Conservation (phyloP, 1,140 invertebrate genomes). For the Whitmania pigra region DNA sequence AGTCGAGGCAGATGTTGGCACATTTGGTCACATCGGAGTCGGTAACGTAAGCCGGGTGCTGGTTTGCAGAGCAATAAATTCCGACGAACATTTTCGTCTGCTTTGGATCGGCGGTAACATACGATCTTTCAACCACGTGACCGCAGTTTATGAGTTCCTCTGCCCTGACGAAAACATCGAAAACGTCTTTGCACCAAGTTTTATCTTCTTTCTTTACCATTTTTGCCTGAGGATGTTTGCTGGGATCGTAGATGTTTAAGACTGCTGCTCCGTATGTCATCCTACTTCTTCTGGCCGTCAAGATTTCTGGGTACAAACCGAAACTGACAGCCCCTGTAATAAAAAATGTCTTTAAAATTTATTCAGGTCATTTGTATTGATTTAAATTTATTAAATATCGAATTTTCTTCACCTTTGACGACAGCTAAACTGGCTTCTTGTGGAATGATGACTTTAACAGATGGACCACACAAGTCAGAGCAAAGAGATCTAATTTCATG, state of each 20-base stretch:
- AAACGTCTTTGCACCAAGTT: constrained; percentile 51
- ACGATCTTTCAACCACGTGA: constrained; percentile 46
- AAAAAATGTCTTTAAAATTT: neutral
- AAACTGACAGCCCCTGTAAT: constrained; percentile 48
- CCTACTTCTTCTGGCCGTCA: constrained; percentile 45
- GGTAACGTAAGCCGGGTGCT: constrained; percentile 46
- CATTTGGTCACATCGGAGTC: constrained; percentile 47
- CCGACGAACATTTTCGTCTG: constrained; percentile 47
- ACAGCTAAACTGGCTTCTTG: constrained; percentile 37
- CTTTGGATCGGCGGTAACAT: constrained; percentile 46
- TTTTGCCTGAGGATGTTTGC: constrained; percentile 46
- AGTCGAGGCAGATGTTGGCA: constrained; percentile 46
- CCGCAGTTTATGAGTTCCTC: constrained; percentile 46
- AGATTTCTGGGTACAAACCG: constrained; percentile 48
- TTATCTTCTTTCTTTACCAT: constrained; percentile 43
- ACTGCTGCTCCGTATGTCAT: constrained; percentile 52
- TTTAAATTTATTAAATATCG: neutral
- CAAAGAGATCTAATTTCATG: constrained; percentile 45
- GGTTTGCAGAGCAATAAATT: constrained; percentile 45
- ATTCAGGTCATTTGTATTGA: neutral
- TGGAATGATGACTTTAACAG: constrained; percentile 47
- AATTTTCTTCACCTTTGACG: constrained; percentile 34
- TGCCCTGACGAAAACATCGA: constrained; percentile 48
- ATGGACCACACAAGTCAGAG: constrained; percentile 32
- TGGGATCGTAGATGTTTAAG: constrained; percentile 46